phyloP scores from a whole-genome alignment of 1,140 invertebrate genomes.

The Scylla paramamosain region DNA sequence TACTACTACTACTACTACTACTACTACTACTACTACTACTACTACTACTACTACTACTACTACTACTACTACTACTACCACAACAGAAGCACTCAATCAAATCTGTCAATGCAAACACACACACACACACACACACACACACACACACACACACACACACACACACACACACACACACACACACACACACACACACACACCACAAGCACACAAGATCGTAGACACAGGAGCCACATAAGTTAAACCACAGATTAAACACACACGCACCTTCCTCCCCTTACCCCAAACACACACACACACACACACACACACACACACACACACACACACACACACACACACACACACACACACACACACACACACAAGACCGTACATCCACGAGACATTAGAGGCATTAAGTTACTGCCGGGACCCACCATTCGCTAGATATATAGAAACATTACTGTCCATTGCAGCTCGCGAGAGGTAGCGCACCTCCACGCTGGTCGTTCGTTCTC shows the following conservation, averaged over 20 bases:
- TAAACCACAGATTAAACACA: conserved; percentile 15
- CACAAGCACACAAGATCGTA: no score
- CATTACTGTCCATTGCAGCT: conserved; percentile 54
- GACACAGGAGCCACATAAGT: not conserved
- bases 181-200: no score
- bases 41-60: not conserved
- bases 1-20: conserved; percentile 17
- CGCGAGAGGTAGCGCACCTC: not conserved
- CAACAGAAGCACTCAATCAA: no score
- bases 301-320: conserved; percentile 35
- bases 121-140: conserved; percentile 14
- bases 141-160: conserved; percentile 7
- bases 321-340: conserved; percentile 27
- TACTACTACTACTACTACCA: not conserved
- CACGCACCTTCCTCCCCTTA: no score
- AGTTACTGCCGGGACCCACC: conserved; percentile 33
- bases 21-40: not conserved
- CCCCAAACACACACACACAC: conserved; percentile 24
- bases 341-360: conserved; percentile 24
- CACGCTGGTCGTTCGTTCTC: not conserved
- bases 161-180: no score
- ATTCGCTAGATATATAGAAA: conserved; percentile 58
- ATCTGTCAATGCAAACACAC: not conserved
- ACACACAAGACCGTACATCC: conserved; percentile 34
- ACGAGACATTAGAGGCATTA: conserved; percentile 52